Evolutionary conservation across 2,888 invertebrate genomes (phyloP), one percentile per base, ranked within the genome.

Genomic region (Pammene fasciana): DNA sequence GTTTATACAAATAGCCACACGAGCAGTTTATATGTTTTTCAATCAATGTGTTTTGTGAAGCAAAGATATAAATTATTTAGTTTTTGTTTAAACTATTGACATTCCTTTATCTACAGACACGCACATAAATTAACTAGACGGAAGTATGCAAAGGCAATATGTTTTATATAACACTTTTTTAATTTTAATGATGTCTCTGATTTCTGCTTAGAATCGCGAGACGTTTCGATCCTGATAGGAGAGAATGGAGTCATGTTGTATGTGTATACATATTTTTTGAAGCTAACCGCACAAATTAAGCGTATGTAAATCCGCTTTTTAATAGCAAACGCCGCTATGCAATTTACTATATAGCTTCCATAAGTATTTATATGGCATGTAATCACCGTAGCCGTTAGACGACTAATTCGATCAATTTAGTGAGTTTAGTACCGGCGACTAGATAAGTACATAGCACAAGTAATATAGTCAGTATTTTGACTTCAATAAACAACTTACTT

Each of bases 331-430:
- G 48, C 11, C n/a, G 43, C n/a, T 41, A 45, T 57, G 62, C 57
- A 64, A 68, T 64, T n/a, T 68, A 64, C 52, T 52, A 60, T 64
- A 64, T 68, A 41, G 68, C 64, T 64, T 64, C 41, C 50, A 68
- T 50, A 68, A 68, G 64, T 68, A 68, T 64, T 41, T 67, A 67
- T 68, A 64, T 56, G 41, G 68, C 56, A 34, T 55, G 41, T 62
- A 68, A 68, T 68, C 57, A 60, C 50, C 46, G 34, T 10, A 8
- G 54, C 62, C 26, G 16, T 62, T 43, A 62, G 46, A 38, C 50
- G 34, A 52, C 64, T 68, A 68, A 68, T 68, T 57, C 45, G 50
- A 68, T 56, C 68, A 57, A 62, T 68, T 68, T 68, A 62, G 68
- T 67, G 16, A 13, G 38, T 60, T 68, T 56, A 62, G 61, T 43